Base-by-base conservation (phyloP, 2,888 invertebrate genomes). In the Callosobruchus maculatus region DNA sequence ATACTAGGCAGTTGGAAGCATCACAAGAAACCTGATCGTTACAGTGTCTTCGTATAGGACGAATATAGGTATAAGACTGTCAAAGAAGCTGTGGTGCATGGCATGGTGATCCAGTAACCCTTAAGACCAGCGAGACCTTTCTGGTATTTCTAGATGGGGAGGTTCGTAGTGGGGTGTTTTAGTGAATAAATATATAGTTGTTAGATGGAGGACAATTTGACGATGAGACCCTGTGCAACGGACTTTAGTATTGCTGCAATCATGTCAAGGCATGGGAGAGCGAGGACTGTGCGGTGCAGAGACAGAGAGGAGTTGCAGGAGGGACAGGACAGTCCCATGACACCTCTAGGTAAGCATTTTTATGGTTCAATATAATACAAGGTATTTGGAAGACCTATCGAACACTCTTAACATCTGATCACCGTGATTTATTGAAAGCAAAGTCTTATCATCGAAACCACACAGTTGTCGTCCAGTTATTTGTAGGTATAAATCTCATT, bases 241-340 rank as follows among this genome's bases (percentile, higher is more conserved):
- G 97, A 97, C 90, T 97, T 97, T 90, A 96, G 96, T 88, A 97
- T 97, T 84, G 97, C 96, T 77, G 97, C 97, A 83, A 97, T 97
- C 87, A 97, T 97, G 95, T 95, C 96, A 86, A 90, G 94, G 83
- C 91, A 92, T 84, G 89, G 89, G 66, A 83, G 89, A 22, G 88
- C 89, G 71, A 91, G 91, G 81, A 90, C 91, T 83, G 90, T 90
- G 83, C 90, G 91, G 85, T 89, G 91, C 77, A 85, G 86, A 77
- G 85, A 85, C 67, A 82, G 84, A 20, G 85, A 85, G 76, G 85
- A 84, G 81, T 83, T 49, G 49, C 49, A 49, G 13, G 49, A 49
- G 18, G 49, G 49, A 13, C 49, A 49, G 13, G 49, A 49, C 13
- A 49, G 49, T 78, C 80, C 83, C 74, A 82, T 87, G 68, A 85